Conservation (phyloP, 2,113 vertebrate species). For the Pterophyllum scalare region DNA sequence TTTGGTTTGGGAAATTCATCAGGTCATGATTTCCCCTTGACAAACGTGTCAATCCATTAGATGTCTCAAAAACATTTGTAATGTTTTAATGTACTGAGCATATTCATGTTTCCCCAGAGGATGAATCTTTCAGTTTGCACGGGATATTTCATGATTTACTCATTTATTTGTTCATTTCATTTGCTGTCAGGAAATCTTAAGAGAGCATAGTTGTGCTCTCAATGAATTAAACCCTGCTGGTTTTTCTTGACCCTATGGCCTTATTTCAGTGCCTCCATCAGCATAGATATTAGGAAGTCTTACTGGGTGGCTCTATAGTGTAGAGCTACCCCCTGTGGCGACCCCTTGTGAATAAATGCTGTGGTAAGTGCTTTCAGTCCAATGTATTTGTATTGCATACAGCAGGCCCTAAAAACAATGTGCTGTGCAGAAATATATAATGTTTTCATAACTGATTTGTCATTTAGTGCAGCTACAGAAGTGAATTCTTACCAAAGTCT, state of each 20-base stretch:
- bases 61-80: neutral
- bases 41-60: neutral
- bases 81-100: neutral
- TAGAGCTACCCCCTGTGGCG: neutral
- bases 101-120: neutral
- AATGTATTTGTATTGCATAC: neutral
- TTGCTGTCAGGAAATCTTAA: neutral
- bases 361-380: neutral
- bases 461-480: slow-evolving; percentile 10
- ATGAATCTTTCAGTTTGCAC: neutral
- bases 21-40: neutral
- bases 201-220: neutral
- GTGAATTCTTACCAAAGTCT: slow-evolving; percentile 27
- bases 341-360: neutral
- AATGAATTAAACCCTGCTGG: neutral
- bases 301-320: neutral
- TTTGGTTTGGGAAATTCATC: neutral
- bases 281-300: neutral
- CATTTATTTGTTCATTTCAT: neutral
- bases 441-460: slow-evolving; percentile 17
- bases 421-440: neutral
- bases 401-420: neutral
- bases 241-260: neutral
- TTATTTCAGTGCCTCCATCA: neutral
- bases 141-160: neutral